Evolutionary conservation across 2,888 invertebrate species (phyloP).

Genomic region (Sicus ferrugineus): DNA sequence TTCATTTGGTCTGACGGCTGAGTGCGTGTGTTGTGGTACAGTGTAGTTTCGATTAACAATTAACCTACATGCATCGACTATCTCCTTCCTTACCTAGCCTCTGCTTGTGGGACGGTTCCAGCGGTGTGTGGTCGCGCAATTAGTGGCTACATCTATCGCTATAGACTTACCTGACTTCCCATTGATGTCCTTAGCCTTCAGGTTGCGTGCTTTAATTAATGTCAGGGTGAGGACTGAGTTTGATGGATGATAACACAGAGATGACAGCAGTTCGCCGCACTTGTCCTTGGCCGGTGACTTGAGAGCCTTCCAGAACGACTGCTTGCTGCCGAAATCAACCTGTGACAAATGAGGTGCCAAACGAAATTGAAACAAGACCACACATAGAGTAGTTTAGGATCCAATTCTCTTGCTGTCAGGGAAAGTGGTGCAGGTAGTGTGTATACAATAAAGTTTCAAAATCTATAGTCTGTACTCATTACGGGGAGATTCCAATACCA

Average conservation of each 20-base stretch:
- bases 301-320: conserved; percentile 92
- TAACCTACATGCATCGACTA: too few relatives aligned
- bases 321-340: conserved; percentile 92
- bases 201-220: conserved; percentile 89
- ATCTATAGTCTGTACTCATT: too few relatives aligned
- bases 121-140: not conserved
- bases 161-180: conserved; percentile 85
- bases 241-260: conserved; percentile 94
- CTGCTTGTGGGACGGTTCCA: not conserved
- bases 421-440: too few relatives aligned
- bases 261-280: conserved; percentile 89
- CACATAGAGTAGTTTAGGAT: too few relatives aligned
- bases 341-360: conserved; percentile 52
- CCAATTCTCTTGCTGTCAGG: too few relatives aligned
- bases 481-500: too few relatives aligned
- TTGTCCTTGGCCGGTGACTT: conserved; percentile 93
- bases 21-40: too few relatives aligned
- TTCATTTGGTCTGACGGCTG: too few relatives aligned
- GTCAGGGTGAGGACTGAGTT: conserved; percentile 91
- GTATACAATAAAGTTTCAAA: too few relatives aligned
- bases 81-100: not conserved
- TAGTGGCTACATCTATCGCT: not conserved
- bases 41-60: too few relatives aligned
- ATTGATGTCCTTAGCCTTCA: conserved; percentile 96
- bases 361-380: not conserved